These are phyloP conservation scores for Drosophila subquinaria DNA, from an alignment of 2,888 invertebrate species.

Conservation along the genomic window DNA sequence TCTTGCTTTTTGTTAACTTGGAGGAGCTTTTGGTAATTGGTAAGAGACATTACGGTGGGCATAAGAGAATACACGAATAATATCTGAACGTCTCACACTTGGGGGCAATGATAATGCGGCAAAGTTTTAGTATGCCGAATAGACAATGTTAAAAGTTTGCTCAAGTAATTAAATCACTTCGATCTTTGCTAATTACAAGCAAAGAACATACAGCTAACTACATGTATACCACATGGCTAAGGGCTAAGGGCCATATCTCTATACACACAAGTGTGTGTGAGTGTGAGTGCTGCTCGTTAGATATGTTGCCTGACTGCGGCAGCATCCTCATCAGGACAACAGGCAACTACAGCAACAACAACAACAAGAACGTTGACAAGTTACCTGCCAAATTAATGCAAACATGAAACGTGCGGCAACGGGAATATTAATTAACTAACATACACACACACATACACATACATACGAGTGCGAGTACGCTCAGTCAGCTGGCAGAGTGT, in stretches of 20 bases:
- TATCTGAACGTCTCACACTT: conserved; percentile 49
- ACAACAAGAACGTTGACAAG: conserved; percentile 76
- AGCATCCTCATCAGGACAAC: conserved; percentile 70
- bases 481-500: conserved; percentile 11
- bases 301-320: conserved; percentile 56
- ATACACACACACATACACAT: conserved; percentile 38
- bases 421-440: conserved; percentile 83
- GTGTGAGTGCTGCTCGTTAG: conserved; percentile 58
- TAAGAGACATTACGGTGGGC: not conserved
- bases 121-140: conserved; percentile 70
- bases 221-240: conserved; percentile 30
- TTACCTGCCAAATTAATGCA: conserved; percentile 83
- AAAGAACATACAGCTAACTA: conserved; percentile 58
- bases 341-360: conserved; percentile 39
- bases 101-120: conserved; percentile 56
- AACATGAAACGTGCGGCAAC: conserved; percentile 78
- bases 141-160: conserved; percentile 79
- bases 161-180: conserved; percentile 83
- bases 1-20: conserved; percentile 7
- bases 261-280: not conserved
- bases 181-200: conserved; percentile 81
- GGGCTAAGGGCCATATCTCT: conserved; percentile 23
- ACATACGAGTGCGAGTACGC: conserved; percentile 1
- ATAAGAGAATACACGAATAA: conserved; percentile 7
- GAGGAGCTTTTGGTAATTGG: not conserved